These are phyloP conservation scores for Actenoides lindsayi DNA, from an alignment of 2,113 vertebrate species.

Conservation along the genomic window DNA sequence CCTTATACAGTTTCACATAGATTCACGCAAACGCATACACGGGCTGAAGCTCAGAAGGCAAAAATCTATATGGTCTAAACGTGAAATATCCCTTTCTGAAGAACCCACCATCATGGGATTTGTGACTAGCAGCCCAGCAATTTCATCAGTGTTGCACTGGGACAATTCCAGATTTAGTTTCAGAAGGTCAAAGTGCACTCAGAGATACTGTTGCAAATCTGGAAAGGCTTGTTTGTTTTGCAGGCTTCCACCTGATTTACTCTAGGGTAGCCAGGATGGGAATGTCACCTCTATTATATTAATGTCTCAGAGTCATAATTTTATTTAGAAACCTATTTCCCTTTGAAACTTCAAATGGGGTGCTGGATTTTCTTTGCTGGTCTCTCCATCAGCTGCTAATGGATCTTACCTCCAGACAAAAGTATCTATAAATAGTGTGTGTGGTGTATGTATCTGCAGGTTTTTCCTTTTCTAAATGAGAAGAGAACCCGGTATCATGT, in stretches of 20 bases:
- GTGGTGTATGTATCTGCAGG: background rate
- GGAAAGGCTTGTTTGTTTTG: background rate
- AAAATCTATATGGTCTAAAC: accelerated
- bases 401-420: background rate
- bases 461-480: background rate
- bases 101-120: accelerated
- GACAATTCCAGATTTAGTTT: background rate
- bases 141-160: background rate
- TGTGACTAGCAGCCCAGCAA: background rate
- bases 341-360: background rate
- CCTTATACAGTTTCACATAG: accelerated
- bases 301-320: background rate
- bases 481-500: background rate
- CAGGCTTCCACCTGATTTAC: background rate
- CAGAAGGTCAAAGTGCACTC: background rate
- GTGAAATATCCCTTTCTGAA: background rate
- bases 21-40: accelerated
- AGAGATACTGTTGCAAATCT: background rate
- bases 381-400: background rate
- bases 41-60: background rate
- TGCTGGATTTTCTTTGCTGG: background rate
- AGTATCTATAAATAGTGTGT: background rate
- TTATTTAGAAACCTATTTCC: background rate
- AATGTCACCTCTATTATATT: background rate
- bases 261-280: background rate